A percentile compares a stretch with the other conserved stretches of the same genome.
Evolutionary conservation across 2,113 vertebrate species (phyloP).

Genomic region (Emydura subglobosa): DNA sequence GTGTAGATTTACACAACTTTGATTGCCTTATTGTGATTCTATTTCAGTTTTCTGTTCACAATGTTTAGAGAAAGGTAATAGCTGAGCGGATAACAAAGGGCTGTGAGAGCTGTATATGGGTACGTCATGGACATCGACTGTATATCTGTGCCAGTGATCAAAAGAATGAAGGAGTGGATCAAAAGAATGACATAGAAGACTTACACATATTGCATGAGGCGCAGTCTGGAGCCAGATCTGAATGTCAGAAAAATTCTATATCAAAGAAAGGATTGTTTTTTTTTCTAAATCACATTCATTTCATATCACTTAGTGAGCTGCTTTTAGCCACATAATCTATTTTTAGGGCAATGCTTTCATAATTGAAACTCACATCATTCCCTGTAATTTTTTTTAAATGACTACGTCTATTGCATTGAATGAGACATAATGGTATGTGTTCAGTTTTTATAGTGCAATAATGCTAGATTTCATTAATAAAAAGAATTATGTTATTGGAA

Average conservation of each 20-base stretch:
- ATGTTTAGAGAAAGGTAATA: neutral
- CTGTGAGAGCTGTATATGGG: neutral
- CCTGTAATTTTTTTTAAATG: conserved; percentile 12
- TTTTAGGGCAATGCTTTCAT: conserved; percentile 29
- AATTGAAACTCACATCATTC: conserved; percentile 36
- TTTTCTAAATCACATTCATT: conserved; percentile 16
- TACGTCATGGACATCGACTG: neutral
- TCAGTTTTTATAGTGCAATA: conserved; percentile 27
- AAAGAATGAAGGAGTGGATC: neutral
- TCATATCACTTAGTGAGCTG: conserved; percentile 2
- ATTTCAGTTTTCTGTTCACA: conserved; percentile 4
- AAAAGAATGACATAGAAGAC: neutral
- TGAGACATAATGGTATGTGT: neutral
- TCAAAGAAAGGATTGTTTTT: neutral
- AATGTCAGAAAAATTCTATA: neutral
- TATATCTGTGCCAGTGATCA: neutral
- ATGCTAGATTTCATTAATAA: conserved; percentile 37
- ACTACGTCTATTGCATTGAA: conserved; percentile 20
- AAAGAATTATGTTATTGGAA: conserved; percentile 39
- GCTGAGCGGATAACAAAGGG: neutral
- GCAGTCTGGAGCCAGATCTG: neutral
- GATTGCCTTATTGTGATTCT: neutral
- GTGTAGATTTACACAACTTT: neutral
- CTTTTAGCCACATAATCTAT: conserved; percentile 7
- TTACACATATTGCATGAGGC: neutral